Conservation (phyloP, 2,888 invertebrate genomes). For the Ommatoiulus sabulosus region DNA sequence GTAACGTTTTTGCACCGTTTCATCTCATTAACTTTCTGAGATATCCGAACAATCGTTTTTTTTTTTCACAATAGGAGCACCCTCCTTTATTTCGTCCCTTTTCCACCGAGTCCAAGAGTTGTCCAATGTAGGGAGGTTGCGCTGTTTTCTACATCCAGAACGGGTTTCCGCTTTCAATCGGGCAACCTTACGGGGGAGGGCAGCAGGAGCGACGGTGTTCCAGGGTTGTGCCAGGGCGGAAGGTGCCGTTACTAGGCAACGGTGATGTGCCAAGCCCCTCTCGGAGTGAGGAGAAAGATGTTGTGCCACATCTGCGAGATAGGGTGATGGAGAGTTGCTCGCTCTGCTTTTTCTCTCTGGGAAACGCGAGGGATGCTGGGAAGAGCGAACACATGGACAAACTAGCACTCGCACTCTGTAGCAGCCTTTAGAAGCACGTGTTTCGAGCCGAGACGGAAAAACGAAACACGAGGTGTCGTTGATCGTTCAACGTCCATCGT, state of each 20-base stretch:
- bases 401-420: neutral
- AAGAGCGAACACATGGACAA: neutral
- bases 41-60: too few relatives aligned
- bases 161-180: neutral
- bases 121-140: too few relatives aligned
- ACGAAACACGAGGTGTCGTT: neutral
- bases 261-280: neutral
- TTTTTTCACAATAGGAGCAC: too few relatives aligned
- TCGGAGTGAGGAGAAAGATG: neutral
- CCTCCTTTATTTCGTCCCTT: too few relatives aligned
- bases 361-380: neutral
- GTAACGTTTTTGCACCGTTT: too few relatives aligned
- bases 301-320: neutral
- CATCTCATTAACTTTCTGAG: too few relatives aligned
- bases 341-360: neutral
- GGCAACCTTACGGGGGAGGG: neutral
- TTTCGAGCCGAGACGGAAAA: neutral
- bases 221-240: neutral
- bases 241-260: neutral
- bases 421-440: neutral
- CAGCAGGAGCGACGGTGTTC: neutral
- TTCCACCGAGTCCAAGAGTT: too few relatives aligned
- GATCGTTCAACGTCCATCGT: neutral
- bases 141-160: too few relatives aligned
- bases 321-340: neutral